phyloP scores from a whole-genome alignment of 2,888 invertebrate genomes.

The Fragum whitleyi region DNA sequence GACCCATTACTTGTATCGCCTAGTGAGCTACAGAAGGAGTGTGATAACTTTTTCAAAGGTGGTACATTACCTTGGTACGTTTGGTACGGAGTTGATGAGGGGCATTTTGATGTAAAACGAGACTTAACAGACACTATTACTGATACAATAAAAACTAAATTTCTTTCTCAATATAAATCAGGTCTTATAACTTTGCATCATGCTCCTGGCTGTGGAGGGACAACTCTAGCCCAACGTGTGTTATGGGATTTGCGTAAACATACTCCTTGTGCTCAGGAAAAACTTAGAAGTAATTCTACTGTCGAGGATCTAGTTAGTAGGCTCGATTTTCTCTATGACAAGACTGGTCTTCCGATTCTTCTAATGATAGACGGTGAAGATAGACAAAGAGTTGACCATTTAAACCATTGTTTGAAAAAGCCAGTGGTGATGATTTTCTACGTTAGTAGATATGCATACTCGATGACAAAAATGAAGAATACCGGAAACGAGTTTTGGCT shows the following conservation, averaged over 20 bases:
- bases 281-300: constrained; percentile 28
- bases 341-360: constrained; percentile 50
- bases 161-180: constrained; percentile 24
- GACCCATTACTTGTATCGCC: neutral
- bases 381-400: constrained; percentile 41
- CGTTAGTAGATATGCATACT: constrained; percentile 49
- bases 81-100: constrained; percentile 45
- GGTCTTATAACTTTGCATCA: constrained; percentile 50
- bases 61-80: constrained; percentile 61
- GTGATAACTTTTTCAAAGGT: constrained; percentile 59
- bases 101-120: constrained; percentile 54
- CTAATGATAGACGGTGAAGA: constrained; percentile 64
- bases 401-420: constrained; percentile 2
- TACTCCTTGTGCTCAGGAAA: constrained; percentile 56
- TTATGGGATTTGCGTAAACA: constrained; percentile 51
- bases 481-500: constrained; percentile 33
- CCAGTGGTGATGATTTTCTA: constrained; percentile 33
- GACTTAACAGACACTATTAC: constrained; percentile 35
- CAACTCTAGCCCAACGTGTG: constrained; percentile 61
- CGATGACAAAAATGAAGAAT: neutral
- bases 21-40: constrained; percentile 40
- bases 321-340: constrained; percentile 43
- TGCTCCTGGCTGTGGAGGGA: constrained; percentile 65
- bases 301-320: constrained; percentile 45
- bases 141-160: constrained; percentile 30